Evolutionary conservation across 1,140 invertebrate genomes (phyloP), one percentile per base, ranked within the genome.

Genomic region (Vanessa tameamea): DNA sequence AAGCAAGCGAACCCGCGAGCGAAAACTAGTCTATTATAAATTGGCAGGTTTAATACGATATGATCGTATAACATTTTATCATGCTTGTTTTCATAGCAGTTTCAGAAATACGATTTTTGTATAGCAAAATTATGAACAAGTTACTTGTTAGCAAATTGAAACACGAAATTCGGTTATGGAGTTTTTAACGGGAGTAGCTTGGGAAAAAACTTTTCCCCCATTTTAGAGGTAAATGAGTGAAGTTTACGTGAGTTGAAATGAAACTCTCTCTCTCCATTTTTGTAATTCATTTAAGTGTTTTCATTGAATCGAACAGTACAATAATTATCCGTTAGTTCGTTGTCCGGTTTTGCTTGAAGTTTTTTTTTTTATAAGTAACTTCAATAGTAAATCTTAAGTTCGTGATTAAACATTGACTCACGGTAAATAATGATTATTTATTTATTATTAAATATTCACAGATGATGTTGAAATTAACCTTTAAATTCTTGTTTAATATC

Each of bases 111-210:
- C 13, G 13, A 15, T 50, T 6, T n/a, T 50, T 12, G 12, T 50
- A 50, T 50, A n/a, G 2, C 3, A 53, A 53, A 53, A 53, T n/a
- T 53, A 16, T n/a, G 5, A 57, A 23, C 20, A 57, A 23, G 53
- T 57, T 57, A 23, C 16, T 57, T 26, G 53, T 57, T 57, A 57
- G 53, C 3, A 20, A 23, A 57, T 9, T 57, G 53, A 23, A 12
- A 57, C n/a, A 57, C 53, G 20, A 57, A 57, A 57, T 57, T 57
- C 53, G 20, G 53, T 57, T 57, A 57, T 20, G 23, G 20, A 57
- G 23, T 57, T 57, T 57, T 57, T 57, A 57, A 57, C 53, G 20
- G 8, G 50, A 53, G 50, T 53, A n/a, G 11, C 1, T 57, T 11
- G 8, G 53, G 13, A 11, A 13, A 26, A 57, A 57, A 57, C 8